Base-by-base conservation (phyloP, 2,113 vertebrate species). In the Leucosticte australis region DNA sequence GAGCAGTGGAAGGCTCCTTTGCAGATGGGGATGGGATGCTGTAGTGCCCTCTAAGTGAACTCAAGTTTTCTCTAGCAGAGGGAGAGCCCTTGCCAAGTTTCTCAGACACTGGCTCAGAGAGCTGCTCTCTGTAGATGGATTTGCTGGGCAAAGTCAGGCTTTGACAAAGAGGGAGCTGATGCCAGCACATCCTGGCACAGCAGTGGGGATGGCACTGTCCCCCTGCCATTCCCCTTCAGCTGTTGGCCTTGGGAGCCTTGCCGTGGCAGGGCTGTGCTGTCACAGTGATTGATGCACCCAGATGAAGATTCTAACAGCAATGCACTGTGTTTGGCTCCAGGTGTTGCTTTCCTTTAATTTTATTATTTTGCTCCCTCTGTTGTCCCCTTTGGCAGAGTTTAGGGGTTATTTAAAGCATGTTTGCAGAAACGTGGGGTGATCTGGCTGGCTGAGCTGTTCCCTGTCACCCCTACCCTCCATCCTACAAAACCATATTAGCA, bases 21-120 rank as follows among this genome's bases (percentile, higher is more conserved):
- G 23, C 86, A 81, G 88, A 67, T 50, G 71, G 85, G 88, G 31
- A 33, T 28, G 44, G 93, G 91, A 37, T 94, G 80, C 19, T 90
- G 83, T 88, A 33, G 76, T 94, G 88, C 75, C 94, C 93, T 93
- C 90, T 5, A 75, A 94, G 71, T 95, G 94, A 96, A 97, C 94
- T 86, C 52, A 90, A 92, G 69, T 83, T 76, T 83, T 82, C 80
- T 24, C n/a, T 44, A 21, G 56, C 73, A 46, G 41, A 71, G 83
- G 60, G 64, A 81, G 62, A 90, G 52, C 64, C 79, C 60, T 78
- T 95, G 93, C 94, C 95, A 94, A 90, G 88, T 89, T 86, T 35
- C 68, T 93, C 64, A 80, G 92, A 67, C 64, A 26, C 44, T 77
- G 79, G 68, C 11, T 0, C 37, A 46, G 69, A 90, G 65, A 90